A percentile compares a stretch with the other conserved stretches of the same genome.
These are phyloP conservation scores for Promerops cafer DNA, from an alignment of 2,113 vertebrate species.

Conservation along the genomic window DNA sequence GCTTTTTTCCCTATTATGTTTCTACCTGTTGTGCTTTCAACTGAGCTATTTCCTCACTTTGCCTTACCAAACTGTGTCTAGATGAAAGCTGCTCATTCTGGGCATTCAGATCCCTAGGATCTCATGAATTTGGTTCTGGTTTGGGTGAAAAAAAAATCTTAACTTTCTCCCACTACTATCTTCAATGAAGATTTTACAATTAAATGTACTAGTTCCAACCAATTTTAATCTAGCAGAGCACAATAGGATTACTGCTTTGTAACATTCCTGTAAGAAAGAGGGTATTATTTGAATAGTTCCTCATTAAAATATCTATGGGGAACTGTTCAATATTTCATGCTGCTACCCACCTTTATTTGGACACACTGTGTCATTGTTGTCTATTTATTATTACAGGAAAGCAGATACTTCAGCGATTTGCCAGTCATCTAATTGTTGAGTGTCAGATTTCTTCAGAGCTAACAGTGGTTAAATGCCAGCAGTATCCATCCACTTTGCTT, in stretches of 20 bases:
- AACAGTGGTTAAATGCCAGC: not conserved
- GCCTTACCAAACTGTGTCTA: not conserved
- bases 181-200: not conserved
- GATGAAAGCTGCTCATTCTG: not conserved
- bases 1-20: not conserved
- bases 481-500: not conserved
- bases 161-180: not conserved
- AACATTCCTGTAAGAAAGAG: not conserved
- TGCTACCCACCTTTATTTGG: not conserved
- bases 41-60: not conserved
- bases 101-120: not conserved
- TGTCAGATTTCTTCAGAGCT: not conserved
- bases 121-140: not conserved
- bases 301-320: not conserved
- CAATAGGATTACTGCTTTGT: not conserved
- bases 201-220: not conserved
- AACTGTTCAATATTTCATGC: constrained; percentile 15
- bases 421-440: not conserved
- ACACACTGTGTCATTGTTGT: not conserved
- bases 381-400: not conserved
- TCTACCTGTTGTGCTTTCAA: not conserved
- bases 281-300: not conserved
- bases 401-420: not conserved
- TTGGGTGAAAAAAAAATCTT: not conserved
- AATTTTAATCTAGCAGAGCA: not conserved